These are phyloP conservation scores for Cebus imitator DNA, from an alignment of 2,113 vertebrate genomes.

Conservation along the genomic window DNA sequence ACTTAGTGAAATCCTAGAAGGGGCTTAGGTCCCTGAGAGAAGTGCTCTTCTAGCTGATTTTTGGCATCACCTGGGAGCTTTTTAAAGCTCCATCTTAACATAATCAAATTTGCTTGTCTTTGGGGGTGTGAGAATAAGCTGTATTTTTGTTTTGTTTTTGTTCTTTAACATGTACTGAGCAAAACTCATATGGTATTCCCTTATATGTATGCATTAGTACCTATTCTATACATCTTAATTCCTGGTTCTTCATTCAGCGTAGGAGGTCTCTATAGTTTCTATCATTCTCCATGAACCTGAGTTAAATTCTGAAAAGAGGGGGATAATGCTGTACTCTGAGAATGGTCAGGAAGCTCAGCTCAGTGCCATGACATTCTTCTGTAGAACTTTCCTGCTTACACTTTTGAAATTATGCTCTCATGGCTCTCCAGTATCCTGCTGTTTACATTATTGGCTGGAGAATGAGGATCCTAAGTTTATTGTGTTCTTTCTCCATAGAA, in stretches of 20 bases:
- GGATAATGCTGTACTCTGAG: background rate
- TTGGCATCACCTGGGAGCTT: background rate
- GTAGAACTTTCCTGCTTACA: fast-evolving
- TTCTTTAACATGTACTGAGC: background rate
- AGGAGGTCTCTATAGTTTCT: background rate
- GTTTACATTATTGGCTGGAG: fast-evolving
- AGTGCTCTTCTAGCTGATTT: background rate
- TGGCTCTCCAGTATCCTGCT: background rate
- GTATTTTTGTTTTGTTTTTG: background rate
- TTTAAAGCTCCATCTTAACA: background rate
- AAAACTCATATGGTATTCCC: background rate
- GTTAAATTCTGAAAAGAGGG: background rate
- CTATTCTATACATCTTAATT: background rate
- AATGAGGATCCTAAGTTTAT: background rate
- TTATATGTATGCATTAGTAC: background rate
- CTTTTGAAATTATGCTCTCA: background rate
- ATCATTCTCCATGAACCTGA: background rate
- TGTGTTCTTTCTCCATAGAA: background rate
- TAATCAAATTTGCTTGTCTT: background rate
- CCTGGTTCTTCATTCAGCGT: background rate
- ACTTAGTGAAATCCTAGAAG: background rate
- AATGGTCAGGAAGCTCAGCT: background rate
- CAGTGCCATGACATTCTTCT: background rate
- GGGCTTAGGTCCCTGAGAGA: background rate
- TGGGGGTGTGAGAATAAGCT: background rate